phyloP scores from a whole-genome alignment of 2,113 vertebrate species.

The Abramis brama region DNA sequence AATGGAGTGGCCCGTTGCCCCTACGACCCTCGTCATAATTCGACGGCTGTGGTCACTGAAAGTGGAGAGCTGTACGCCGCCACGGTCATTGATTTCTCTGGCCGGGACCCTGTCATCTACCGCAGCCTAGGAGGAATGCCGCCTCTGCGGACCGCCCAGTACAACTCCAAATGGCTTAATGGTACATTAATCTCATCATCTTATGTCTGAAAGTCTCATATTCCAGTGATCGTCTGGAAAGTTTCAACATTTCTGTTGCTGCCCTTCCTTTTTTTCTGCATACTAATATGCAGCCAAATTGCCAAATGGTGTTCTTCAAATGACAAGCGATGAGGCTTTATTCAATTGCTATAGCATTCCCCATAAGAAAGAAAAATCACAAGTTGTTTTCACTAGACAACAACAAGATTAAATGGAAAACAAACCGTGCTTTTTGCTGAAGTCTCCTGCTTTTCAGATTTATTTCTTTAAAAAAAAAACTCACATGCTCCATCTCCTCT shows the following conservation, averaged over 20 bases:
- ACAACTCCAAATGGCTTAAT: slow-evolving; percentile 99
- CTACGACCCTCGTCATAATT: slow-evolving; percentile 96
- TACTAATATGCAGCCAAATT: background rate
- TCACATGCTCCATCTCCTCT: background rate
- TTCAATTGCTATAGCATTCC: background rate
- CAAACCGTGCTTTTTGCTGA: background rate
- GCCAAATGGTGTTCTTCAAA: background rate
- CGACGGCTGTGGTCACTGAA: slow-evolving; percentile 94
- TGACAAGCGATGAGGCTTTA: background rate
- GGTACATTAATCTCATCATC: slow-evolving; percentile 74
- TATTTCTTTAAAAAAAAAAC: background rate
- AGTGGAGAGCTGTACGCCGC: slow-evolving; percentile 95
- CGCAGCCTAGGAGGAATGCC: slow-evolving; percentile 95
- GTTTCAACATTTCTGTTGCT: background rate
- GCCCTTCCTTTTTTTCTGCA: background rate
- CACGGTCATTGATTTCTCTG: slow-evolving; percentile 98
- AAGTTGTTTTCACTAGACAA: background rate
- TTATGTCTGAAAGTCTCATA: slow-evolving; percentile 18
- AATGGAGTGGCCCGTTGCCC: slow-evolving; percentile 97
- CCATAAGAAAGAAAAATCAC: background rate
- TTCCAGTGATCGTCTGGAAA: background rate
- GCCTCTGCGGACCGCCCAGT: slow-evolving; percentile 93
- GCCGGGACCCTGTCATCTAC: slow-evolving; percentile 96
- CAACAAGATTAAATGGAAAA: background rate
- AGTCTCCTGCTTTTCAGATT: background rate